Percentiles rank a stretch among this genome's conserved stretches.
These are phyloP conservation scores for Myotis lucifugus DNA, from an alignment of 2,113 vertebrate species.

Conservation along the genomic window DNA sequence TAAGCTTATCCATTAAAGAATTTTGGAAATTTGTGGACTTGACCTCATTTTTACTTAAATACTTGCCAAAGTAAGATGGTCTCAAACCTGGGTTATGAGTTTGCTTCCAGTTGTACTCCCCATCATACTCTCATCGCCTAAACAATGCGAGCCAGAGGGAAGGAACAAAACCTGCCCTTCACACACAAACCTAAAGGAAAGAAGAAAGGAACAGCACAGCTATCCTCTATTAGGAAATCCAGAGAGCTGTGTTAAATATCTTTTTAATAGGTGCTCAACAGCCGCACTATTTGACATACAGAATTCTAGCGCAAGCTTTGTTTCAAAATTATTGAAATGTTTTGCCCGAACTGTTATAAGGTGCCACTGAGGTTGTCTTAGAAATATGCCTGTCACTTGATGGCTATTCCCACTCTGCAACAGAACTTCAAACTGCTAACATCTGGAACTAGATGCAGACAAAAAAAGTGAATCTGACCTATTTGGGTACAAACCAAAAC, in stretches of 20 bases:
- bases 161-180: neutral
- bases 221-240: neutral
- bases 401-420: neutral
- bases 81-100: neutral
- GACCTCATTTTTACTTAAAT: conserved; percentile 45
- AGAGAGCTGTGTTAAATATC: neutral
- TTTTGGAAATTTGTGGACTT: conserved; percentile 47
- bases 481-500: neutral
- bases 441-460: conserved; percentile 8
- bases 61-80: neutral
- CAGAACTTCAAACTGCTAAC: conserved; percentile 3
- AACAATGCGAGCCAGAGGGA: neutral
- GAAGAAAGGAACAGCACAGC: neutral
- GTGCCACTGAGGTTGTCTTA: conserved; percentile 14
- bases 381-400: neutral
- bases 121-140: neutral
- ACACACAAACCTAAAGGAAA: neutral
- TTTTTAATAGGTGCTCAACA: neutral
- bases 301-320: neutral
- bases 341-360: neutral
- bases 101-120: neutral
- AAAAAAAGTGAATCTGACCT: neutral
- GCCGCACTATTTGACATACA: neutral
- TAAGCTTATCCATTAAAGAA: conserved; percentile 71
- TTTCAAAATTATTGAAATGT: conserved; percentile 14